Percentiles rank a stretch among this genome's conserved stretches.
These are phyloP conservation scores for Heterodera schachtii DNA, from an alignment of 1,140 invertebrate genomes.

Conservation along the genomic window DNA sequence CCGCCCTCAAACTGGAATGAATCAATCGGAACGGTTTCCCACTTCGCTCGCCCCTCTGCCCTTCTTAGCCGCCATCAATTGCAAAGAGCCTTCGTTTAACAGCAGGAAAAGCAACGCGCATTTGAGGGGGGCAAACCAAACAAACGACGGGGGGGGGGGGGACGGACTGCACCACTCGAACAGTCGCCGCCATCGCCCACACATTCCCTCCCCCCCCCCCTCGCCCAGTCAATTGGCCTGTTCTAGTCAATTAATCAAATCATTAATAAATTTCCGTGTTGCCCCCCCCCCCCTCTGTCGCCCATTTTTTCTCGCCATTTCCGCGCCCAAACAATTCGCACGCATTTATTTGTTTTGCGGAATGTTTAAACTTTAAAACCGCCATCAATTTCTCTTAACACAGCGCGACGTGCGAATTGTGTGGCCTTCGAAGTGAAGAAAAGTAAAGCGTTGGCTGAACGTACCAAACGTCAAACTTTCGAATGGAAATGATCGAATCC, in stretches of 20 bases:
- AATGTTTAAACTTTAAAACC: not conserved
- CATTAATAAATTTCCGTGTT: not conserved
- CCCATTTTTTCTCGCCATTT: not conserved
- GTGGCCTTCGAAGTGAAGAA: not conserved
- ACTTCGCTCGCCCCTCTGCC: not conserved
- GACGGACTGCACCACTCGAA: not conserved
- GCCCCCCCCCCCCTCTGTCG: no score
- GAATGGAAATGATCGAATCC: no score
- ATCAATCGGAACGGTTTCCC: conserved; percentile 21
- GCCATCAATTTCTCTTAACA: no score
- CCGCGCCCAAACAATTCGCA: not conserved
- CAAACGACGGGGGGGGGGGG: not conserved
- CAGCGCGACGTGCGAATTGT: not conserved
- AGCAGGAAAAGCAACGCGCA: not conserved
- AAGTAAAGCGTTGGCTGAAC: not conserved
- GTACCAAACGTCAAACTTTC: conserved; percentile 74
- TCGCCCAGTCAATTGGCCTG: no score
- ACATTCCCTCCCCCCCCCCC: no score
- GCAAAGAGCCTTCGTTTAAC: not conserved
- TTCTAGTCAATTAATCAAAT: not conserved
- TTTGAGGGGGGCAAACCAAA: no score
- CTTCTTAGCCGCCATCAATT: conserved; percentile 9
- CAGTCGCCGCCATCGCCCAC: not conserved
- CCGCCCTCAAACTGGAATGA: conserved; percentile 8
- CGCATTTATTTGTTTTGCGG: not conserved